Evolutionary conservation across 2,888 invertebrate species (phyloP), one percentile per base, ranked within the genome.

Genomic region (Andrena hattorfiana): DNA sequence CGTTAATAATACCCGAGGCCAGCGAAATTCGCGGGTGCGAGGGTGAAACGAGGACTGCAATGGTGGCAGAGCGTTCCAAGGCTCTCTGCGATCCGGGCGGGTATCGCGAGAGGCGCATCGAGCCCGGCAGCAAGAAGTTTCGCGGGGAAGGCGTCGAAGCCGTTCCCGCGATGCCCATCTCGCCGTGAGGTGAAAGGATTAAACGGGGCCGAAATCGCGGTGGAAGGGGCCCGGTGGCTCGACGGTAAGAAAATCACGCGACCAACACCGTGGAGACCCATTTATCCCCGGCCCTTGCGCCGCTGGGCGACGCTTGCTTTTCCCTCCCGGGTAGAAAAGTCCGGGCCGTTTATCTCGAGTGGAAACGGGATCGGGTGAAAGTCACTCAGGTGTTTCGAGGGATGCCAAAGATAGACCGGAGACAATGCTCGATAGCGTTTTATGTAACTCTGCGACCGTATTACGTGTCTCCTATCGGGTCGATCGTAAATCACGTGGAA

Each of bases 281-380:
- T 71, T 80, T 70, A 51, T 67, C 66, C 70, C n/a, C 16, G 70
- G 63, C 77, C 69, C 3, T 23, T 79, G 69, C 59, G 28, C 56
- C 2, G 42, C 26, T 54, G 51, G 5, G 28, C 56, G 23, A 42
- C 54, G 51, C 3, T 16, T 4, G 20, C 6, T 49, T 60, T 77
- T 76, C 54, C 67, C 54, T 13, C 4, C 10, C n/a, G 49, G 20
- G 56, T 42, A 51, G 64, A 77, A 66, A 70, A 64, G 60, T 75
- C 68, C 26, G 54, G 13, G 1, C 20, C n/a, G 48, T 70, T 63
- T 70, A 63, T 83, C 75, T 64, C 49, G 23, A 60, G 51, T 66
- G 71, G 71, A 82, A 82, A 81, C 54, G 73, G 66, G 79, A 82
- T 82, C 82, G 72, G 82, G 88, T 86, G 87, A 88, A 87, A 87